phyloP scores from a whole-genome alignment of 2,113 vertebrate species.

The Cheilinus undulatus region DNA sequence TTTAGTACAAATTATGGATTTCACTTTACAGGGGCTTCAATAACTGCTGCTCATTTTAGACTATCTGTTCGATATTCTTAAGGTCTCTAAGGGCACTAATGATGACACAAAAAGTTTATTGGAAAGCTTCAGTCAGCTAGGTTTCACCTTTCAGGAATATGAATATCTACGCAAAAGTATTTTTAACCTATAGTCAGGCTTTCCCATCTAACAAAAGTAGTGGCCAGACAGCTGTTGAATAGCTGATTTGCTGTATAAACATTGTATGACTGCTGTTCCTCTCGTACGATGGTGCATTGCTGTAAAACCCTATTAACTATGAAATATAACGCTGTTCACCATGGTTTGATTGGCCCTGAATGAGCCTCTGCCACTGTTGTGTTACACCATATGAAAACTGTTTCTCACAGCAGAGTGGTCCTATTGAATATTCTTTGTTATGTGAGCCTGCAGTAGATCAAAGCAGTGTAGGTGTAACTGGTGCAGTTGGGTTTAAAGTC shows the following conservation, averaged over 20 bases:
- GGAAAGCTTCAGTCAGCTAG: no score
- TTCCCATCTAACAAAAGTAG: background rate
- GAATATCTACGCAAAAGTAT: background rate
- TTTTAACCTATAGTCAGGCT: no score
- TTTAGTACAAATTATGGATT: no score
- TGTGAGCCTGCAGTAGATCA: slow-evolving; percentile 55
- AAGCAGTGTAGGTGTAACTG: slow-evolving; percentile 68
- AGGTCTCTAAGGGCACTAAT: no score
- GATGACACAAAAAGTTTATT: no score
- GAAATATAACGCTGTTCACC: background rate
- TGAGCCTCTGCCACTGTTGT: background rate
- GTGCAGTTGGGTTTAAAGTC: slow-evolving; percentile 57
- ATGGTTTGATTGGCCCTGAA: slow-evolving; percentile 2
- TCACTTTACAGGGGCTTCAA: no score
- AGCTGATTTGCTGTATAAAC: no score
- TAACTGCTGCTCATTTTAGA: no score
- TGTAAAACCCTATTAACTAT: background rate
- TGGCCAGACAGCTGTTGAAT: background rate
- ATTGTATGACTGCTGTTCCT: background rate
- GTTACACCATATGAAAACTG: slow-evolving; percentile 21
- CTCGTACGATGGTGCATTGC: background rate
- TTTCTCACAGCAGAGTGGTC: slow-evolving; percentile 18
- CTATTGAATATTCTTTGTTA: slow-evolving; percentile 42
- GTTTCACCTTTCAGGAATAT: background rate
- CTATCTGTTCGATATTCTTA: no score